A percentile compares a stretch with the other conserved stretches of the same genome.
Conservation (phyloP, 1,140 invertebrate species). For the Drosophila biarmipes region DNA sequence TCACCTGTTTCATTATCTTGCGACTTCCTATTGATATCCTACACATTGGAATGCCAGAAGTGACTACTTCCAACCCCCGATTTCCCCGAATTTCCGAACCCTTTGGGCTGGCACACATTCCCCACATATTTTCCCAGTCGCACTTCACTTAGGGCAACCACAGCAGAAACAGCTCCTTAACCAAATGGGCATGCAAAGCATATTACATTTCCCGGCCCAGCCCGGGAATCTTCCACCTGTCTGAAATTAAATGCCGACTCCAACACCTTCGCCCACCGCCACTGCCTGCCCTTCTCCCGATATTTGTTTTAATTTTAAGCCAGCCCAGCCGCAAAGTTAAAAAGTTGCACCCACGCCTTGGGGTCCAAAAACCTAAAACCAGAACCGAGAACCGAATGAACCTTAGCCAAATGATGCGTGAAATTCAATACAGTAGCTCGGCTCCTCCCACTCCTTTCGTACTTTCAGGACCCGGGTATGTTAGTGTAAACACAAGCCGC, state of each 20-base stretch:
- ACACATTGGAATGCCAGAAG: conserved; percentile 20
- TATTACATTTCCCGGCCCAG: conserved; percentile 44
- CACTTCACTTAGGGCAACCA: conserved; percentile 39
- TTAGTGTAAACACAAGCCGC: conserved; percentile 40
- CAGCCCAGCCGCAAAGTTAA: conserved; percentile 68
- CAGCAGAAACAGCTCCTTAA: conserved; percentile 55
- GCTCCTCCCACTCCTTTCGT: conserved; percentile 1
- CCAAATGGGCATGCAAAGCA: conserved; percentile 52
- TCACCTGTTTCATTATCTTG: conserved; percentile 24
- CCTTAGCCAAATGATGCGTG: conserved; percentile 78
- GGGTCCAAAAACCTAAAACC: conserved; percentile 23
- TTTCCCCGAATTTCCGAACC: conserved; percentile 36
- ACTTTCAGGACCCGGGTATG: conserved; percentile 31
- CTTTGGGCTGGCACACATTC: conserved; percentile 20
- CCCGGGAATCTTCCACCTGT: conserved; percentile 47
- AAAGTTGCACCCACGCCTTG: conserved; percentile 58
- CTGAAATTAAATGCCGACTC: conserved; percentile 59
- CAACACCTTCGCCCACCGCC: conserved; percentile 42
- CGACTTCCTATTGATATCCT: conserved; percentile 13
- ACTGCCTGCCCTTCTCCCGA: conserved; percentile 1
- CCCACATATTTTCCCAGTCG: conserved; percentile 29
- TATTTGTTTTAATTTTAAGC: conserved; percentile 76
- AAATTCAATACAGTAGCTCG: conserved; percentile 76
- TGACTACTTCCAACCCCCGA: conserved; percentile 29
- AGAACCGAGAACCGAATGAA: conserved; percentile 40